A percentile compares a stretch with the other conserved stretches of the same genome.
Evolutionary conservation across 2,888 invertebrate genomes (phyloP).

Genomic region (Hofmannophila pseudospretella): DNA sequence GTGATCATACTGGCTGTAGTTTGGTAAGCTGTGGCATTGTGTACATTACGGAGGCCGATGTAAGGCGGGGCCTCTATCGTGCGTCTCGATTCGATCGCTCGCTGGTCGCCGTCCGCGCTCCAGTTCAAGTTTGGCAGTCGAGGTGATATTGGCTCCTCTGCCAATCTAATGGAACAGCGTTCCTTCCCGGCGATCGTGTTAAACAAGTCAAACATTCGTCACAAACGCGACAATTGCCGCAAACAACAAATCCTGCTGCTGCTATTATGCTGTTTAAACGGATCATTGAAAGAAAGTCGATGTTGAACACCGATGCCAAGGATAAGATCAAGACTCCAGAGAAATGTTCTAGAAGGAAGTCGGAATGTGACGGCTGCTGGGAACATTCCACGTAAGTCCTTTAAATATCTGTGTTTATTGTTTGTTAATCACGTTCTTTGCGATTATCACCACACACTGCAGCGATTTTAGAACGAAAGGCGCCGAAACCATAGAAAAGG

Average conservation of each 20-base stretch:
- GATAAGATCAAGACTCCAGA: conserved; percentile 45
- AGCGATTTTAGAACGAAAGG: no score
- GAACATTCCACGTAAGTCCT: conserved; percentile 72
- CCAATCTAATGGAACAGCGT: conserved; percentile 76
- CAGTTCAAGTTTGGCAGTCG: conserved; percentile 61
- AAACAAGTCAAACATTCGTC: conserved; percentile 66
- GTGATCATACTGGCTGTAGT: neutral
- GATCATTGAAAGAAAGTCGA: conserved; percentile 76
- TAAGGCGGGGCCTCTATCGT: conserved; percentile 14
- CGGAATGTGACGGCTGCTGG: conserved; percentile 67
- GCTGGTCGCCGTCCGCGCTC: conserved; percentile 17
- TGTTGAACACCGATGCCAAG: conserved; percentile 57
- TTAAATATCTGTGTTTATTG: neutral
- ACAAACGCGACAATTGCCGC: conserved; percentile 64
- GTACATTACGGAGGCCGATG: conserved; percentile 29
- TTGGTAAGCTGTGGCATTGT: conserved; percentile 34
- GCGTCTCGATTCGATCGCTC: conserved; percentile 23
- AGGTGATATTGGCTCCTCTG: conserved; percentile 61
- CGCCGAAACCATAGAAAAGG: neutral
- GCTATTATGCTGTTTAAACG: conserved; percentile 77
- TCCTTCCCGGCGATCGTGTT: conserved; percentile 56
- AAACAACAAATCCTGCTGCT: conserved; percentile 71
- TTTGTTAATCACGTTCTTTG: neutral
- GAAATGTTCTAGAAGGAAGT: conserved; percentile 70
- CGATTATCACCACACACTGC: no score